Percentiles rank a stretch among this genome's conserved stretches.
These are phyloP conservation scores for Antheraea mylitta DNA, from an alignment of 1,140 invertebrate species.

Conservation along the genomic window DNA sequence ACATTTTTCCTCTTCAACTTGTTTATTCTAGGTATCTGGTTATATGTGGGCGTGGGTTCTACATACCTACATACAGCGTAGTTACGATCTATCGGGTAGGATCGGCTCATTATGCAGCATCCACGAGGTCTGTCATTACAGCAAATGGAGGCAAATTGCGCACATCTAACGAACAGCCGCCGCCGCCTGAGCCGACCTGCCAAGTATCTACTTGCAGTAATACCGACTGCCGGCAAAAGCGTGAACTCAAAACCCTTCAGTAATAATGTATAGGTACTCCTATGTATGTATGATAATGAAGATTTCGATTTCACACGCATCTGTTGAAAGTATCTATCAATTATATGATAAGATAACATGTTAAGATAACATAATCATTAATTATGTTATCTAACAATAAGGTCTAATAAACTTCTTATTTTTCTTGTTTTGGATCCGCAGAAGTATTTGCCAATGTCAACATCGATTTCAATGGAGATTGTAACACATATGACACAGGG, in stretches of 20 bases:
- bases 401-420: too few relatives aligned
- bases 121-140: constrained; percentile 72
- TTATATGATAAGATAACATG: too few relatives aligned
- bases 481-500: too few relatives aligned
- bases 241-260: constrained; percentile 41
- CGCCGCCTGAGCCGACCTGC: constrained; percentile 4
- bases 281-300: constrained; percentile 36
- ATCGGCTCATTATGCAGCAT: constrained; percentile 65
- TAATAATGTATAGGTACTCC: constrained; percentile 27
- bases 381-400: too few relatives aligned
- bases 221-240: constrained; percentile 56
- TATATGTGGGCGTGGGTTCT: constrained; percentile 2
- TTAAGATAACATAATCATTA: too few relatives aligned
- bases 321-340: background rate
- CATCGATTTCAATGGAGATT: too few relatives aligned
- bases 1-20: background rate
- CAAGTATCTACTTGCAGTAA: constrained; percentile 23
- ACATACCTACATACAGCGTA: constrained; percentile 17
- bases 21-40: background rate
- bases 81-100: constrained; percentile 51
- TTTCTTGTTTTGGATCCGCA: too few relatives aligned
- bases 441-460: too few relatives aligned
- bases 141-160: constrained; percentile 76
- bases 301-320: constrained; percentile 8
- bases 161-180: constrained; percentile 69